Evolutionary conservation across 2,113 vertebrate species (phyloP).

Genomic region (Bos javanicus): DNA sequence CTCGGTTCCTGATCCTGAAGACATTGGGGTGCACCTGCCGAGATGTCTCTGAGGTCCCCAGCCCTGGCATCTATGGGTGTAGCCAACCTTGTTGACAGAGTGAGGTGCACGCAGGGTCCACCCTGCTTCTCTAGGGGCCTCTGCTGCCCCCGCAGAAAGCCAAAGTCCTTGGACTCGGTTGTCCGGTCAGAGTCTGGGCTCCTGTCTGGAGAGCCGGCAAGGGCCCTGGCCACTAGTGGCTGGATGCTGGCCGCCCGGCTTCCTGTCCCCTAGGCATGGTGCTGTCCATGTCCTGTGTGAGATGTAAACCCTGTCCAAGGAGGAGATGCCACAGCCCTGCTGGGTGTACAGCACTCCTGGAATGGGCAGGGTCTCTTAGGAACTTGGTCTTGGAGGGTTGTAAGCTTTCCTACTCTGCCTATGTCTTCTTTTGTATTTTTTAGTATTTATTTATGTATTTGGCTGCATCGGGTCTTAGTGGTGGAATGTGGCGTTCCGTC

Average conservation of each 20-base stretch:
- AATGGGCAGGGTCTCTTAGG: not conserved
- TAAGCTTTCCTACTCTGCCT: not conserved
- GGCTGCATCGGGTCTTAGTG: not conserved
- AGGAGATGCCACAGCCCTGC: not conserved
- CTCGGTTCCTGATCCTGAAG: not conserved
- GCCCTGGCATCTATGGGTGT: not conserved
- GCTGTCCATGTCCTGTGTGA: not conserved
- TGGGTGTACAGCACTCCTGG: not conserved
- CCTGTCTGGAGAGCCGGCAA: not conserved
- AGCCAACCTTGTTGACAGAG: no score
- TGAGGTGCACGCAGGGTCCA: not conserved
- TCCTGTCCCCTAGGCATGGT: fast-evolving
- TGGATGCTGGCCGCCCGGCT: not conserved
- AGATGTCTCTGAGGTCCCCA: not conserved
- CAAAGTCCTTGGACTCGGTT: not conserved
- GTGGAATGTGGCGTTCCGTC: fast-evolving
- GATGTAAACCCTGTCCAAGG: not conserved
- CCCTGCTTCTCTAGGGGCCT: not conserved
- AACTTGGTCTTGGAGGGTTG: not conserved
- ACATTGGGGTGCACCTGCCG: fast-evolving
- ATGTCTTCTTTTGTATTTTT: not conserved
- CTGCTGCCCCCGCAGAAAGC: not conserved
- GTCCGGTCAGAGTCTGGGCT: not conserved
- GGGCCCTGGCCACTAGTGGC: not conserved
- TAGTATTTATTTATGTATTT: not conserved